Base-by-base conservation (phyloP, 1,140 invertebrate species). In the Papilio helenus region DNA sequence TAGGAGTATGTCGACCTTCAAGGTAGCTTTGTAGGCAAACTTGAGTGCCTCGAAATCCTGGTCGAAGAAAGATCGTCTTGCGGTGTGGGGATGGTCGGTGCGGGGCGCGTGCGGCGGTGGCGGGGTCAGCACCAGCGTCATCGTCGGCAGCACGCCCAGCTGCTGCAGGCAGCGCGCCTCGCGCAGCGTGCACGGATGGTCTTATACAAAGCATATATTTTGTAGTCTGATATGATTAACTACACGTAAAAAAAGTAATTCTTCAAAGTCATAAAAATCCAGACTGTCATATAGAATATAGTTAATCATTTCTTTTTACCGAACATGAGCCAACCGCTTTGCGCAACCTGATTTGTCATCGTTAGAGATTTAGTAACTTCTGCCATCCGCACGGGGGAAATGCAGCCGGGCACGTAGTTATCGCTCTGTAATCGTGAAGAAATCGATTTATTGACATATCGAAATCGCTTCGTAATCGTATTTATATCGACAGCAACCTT, bases 261-360 rank as follows among this genome's bases (percentile, higher is more conserved):
- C 58, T 12, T 10, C 23, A 10, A 26, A 26, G 18, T 14, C 23
- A 26, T 26, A 26, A 61, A 68, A 68, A 26, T 29, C 29, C n/a
- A 51, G 9, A 20, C 26, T 9, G 18, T 34, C 10, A 26, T 29
- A 51, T 29, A 29, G 3, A 16, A 26, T 18, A 26, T 29, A 16
- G 16, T 42, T 18, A 51, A 39, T 20, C 2, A 14, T 46, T 18
- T 34, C 51, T 20, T 82, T 77, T 74, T 85, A 94, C 93, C 93
- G 81, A 90, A 92, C 92, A 94, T 93, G 16, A 94, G 82, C 93
- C 93, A 94, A 2, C 93, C 93, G 18, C 86, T 80, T 76, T 92
- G 86, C 0, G 86, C 83, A 12, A 93, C 90, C 5, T 88, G 89
- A 9, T 93, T 87, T 58, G 88, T 92, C 12, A 80, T 65, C 7